Evolutionary conservation across 2,888 invertebrate species (phyloP), one percentile per base, ranked within the genome.

Genomic region (Mycalesis mineus): DNA sequence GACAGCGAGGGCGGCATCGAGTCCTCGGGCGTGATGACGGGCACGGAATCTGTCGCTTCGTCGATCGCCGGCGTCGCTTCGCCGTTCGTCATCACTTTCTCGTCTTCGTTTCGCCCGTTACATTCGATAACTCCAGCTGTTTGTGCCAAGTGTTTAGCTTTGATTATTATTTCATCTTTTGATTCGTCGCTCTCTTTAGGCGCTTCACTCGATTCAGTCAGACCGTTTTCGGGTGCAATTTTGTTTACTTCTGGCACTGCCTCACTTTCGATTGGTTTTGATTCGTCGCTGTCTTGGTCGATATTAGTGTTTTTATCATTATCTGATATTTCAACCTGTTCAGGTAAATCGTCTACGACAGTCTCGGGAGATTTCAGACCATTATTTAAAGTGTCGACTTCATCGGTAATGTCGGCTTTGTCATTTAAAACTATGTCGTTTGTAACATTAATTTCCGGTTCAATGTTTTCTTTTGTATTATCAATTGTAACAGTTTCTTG

Each of bases 21-120:
- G 2, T 52, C 41, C 15, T 51, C 51, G 37, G 51, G 41, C 14
- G 51, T 31, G 7, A 31, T n/a, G 4, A 31, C 41, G 13, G 42
- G n/a, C 39, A 39, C 14, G n/a, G 50, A 50, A 29, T 53, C 49
- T 53, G 48, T 49, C 54, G 42, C 52, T 48, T 59, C 39, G 39
- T 45, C 55, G 50, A 47, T 37, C 22, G n/a, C 22, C 7, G 57
- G 40, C 33, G 31, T 45, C 28, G 53, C 49, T 36, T 57, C 62
- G 11, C 62, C 62, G 13, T 62, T 62, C 45, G 50, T 47, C 8
- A 60, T 14, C n/a, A 50, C 37, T 29, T 49, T 59, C 8, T 42
- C 51, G 29, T 45, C 51, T 17, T 55, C 37, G 5, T 45, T 28
- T 45, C 36, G 39, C 36, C 52, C 40, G 56, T 56, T 58, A 15